Evolutionary conservation across 37 sponge, comb jelly and placozoan species (phyloP).

Genomic region (Tethya wilhelma): DNA sequence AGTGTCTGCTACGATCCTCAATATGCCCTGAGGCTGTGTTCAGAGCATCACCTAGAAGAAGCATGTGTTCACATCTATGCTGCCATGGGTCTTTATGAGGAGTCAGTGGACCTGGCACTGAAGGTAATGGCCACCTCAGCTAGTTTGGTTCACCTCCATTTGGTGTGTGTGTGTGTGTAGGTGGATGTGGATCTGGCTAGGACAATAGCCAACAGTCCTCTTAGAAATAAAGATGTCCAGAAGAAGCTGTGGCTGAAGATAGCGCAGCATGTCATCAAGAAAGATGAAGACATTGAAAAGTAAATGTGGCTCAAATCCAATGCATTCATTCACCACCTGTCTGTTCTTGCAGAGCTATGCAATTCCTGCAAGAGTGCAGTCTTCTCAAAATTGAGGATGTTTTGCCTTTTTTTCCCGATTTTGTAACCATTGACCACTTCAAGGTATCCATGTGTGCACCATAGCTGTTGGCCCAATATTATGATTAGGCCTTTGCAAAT

Average conservation of each 20-base stretch:
- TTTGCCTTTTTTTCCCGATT: conserved; percentile 94
- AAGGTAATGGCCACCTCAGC: conserved; percentile 49
- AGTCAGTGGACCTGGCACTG: conserved; percentile 89
- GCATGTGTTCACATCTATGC: conserved; percentile 95
- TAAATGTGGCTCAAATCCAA: conserved; percentile 9
- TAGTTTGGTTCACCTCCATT: neutral
- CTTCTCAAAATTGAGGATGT: conserved; percentile 95
- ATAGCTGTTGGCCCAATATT: neutral
- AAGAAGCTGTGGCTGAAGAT: conserved; percentile 95
- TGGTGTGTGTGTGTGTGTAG: conserved; percentile 24
- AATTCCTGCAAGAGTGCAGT: conserved; percentile 76
- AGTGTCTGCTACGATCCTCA: conserved; percentile 74
- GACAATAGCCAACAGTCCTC: conserved; percentile 50
- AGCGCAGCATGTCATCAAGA: conserved; percentile 87
- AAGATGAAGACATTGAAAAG: conserved; percentile 76
- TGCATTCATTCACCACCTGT: neutral
- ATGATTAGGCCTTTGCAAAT: neutral
- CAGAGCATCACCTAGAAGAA: conserved; percentile 67
- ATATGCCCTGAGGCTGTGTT: conserved; percentile 95
- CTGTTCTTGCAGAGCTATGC: conserved; percentile 68
- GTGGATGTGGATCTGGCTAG: conserved; percentile 80
- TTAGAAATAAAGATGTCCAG: conserved; percentile 60
- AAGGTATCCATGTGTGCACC: conserved; percentile 50
- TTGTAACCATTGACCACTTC: conserved; percentile 93
- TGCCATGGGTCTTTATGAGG: conserved; percentile 89